These are phyloP conservation scores for Cyphomyrmex costatus DNA, from an alignment of 1,140 invertebrate genomes.

Conservation along the genomic window DNA sequence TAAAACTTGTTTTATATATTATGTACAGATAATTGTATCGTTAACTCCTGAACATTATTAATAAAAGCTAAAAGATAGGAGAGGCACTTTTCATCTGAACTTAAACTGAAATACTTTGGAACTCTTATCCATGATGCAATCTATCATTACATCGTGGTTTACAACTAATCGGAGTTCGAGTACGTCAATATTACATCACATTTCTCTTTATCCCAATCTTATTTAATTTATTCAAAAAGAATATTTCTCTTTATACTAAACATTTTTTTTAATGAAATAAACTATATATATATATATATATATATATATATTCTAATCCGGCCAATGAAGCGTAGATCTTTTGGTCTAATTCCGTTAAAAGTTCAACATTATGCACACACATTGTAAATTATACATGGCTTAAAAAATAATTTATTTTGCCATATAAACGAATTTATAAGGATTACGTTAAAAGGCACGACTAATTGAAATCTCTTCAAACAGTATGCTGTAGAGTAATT, in stretches of 20 bases:
- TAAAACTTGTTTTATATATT: slow-evolving; percentile 50
- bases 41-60: slow-evolving; percentile 61
- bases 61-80: slow-evolving; percentile 76
- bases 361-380: slow-evolving; percentile 69
- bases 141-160: slow-evolving; percentile 26
- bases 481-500: slow-evolving; percentile 77
- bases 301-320: not conserved
- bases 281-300: too few relatives aligned
- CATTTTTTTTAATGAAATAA: slow-evolving; percentile 43
- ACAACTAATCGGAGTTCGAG: slow-evolving; percentile 9
- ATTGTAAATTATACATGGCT: slow-evolving; percentile 60
- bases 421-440: slow-evolving; percentile 77
- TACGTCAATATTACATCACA: not conserved
- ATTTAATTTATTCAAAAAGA: slow-evolving; percentile 29
- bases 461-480: slow-evolving; percentile 82
- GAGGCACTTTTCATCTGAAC: slow-evolving; percentile 77
- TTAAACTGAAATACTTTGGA: slow-evolving; percentile 75
- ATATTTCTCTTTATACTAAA: slow-evolving; percentile 13
- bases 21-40: slow-evolving; percentile 35
- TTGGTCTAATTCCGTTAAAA: slow-evolving; percentile 63
- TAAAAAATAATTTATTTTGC: slow-evolving; percentile 80
- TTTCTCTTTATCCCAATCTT: not conserved
- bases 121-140: slow-evolving; percentile 44
- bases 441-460: slow-evolving; percentile 83
- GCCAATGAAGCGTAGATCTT: not conserved